These are phyloP conservation scores for Aix galericulata DNA, from an alignment of 2,113 vertebrate genomes.

Conservation along the genomic window DNA sequence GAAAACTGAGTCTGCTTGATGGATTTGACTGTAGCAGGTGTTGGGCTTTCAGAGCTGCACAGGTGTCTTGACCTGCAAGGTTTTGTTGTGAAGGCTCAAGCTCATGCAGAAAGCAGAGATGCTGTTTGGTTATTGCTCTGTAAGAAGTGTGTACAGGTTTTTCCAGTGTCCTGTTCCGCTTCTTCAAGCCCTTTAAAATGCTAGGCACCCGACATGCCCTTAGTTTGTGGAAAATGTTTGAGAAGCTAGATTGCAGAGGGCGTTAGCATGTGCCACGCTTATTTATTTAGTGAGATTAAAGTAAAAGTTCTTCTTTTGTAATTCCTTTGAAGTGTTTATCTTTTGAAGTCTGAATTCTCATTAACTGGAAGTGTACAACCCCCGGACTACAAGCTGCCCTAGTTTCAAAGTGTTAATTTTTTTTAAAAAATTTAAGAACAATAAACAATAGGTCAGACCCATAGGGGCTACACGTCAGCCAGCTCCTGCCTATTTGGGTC, in stretches of 20 bases:
- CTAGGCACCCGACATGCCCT: background rate
- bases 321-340: conserved; percentile 66
- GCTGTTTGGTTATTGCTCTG: background rate
- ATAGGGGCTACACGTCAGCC: background rate
- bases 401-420: conserved; percentile 21
- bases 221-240: background rate
- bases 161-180: background rate
- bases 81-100: background rate
- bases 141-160: background rate
- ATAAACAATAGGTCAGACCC: background rate
- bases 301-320: conserved; percentile 45
- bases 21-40: background rate
- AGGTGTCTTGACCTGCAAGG: background rate
- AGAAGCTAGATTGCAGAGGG: background rate
- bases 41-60: background rate
- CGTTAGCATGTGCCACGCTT: background rate
- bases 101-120: background rate
- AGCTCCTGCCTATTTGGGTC: background rate
- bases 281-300: conserved; percentile 70
- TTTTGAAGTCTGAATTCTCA: conserved; percentile 65
- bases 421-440: background rate
- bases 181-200: background rate
- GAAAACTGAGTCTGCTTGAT: background rate
- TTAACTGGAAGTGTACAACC: conserved; percentile 40
- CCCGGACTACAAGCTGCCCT: background rate